Evolutionary conservation across 2,113 vertebrate genomes (phyloP).

Genomic region (Calyptommatus sinebrachiatus): DNA sequence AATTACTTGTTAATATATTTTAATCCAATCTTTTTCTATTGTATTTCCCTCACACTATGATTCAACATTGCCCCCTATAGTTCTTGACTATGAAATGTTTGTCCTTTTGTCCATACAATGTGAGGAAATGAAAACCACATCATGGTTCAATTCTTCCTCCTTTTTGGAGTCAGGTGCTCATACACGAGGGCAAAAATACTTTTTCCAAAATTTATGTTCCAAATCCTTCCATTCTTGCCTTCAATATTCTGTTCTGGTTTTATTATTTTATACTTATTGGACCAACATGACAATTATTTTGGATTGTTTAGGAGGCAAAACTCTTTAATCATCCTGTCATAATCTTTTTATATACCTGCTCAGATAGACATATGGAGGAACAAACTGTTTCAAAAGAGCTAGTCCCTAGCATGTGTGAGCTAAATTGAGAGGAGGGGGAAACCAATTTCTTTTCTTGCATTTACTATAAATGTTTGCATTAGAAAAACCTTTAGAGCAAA

Average conservation of each 20-base stretch:
- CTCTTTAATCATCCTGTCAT: neutral
- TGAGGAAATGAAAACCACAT: neutral
- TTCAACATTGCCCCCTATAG: slow-evolving; percentile 59
- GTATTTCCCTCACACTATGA: neutral
- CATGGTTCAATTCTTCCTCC: too few relatives aligned
- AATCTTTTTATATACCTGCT: neutral
- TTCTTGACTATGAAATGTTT: neutral
- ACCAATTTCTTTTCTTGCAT: neutral
- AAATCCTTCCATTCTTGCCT: neutral
- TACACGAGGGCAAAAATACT: neutral
- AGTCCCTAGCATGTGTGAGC: neutral
- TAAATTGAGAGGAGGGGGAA: neutral
- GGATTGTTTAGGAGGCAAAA: neutral
- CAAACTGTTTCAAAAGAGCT: neutral
- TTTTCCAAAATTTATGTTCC: neutral
- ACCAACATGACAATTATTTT: neutral
- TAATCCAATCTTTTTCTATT: neutral
- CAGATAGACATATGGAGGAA: neutral
- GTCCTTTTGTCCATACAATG: rapidly evolving
- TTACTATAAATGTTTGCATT: neutral
- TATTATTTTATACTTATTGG: neutral
- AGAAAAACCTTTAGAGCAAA: too few relatives aligned
- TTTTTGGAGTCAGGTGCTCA: neutral
- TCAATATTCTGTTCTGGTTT: neutral
- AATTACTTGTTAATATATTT: slow-evolving; percentile 7